Percentiles rank a stretch among this genome's conserved stretches.
Conservation (phyloP, 1,140 invertebrate genomes). For the Drosophila sucinea region DNA sequence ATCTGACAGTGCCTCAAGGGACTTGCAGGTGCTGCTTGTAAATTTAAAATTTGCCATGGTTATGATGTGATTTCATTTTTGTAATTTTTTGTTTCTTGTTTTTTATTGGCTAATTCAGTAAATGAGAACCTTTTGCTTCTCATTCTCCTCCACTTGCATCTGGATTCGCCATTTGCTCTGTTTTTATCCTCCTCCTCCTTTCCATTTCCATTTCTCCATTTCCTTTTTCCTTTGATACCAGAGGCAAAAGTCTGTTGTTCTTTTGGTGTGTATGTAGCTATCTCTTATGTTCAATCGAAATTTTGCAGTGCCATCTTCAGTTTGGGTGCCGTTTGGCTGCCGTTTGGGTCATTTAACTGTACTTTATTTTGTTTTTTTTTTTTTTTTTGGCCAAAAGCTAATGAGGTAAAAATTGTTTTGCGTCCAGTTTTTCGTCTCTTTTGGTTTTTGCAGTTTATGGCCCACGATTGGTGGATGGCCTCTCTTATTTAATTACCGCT, state of each 20-base stretch:
- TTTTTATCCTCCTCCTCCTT: background rate
- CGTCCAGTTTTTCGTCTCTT: conserved; percentile 18
- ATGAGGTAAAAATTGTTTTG: conserved; percentile 54
- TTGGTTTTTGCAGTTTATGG: conserved; percentile 41
- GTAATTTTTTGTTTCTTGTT: conserved; percentile 4
- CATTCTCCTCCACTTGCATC: background rate
- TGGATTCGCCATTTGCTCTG: background rate
- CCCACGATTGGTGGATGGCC: conserved; percentile 21
- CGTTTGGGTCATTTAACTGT: conserved; percentile 52
- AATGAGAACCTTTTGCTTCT: conserved; percentile 2
- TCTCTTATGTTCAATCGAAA: background rate
- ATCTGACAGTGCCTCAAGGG: conserved; percentile 31
- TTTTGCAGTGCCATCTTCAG: conserved; percentile 2
- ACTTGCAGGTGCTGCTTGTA: conserved; percentile 27
- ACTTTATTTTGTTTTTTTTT: conserved; percentile 34
- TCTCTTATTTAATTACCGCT: conserved; percentile 38
- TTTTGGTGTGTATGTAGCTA: background rate
- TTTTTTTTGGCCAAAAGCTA: conserved; percentile 26
- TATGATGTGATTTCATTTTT: conserved; percentile 46
- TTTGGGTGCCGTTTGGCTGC: background rate
- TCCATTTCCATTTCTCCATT: background rate
- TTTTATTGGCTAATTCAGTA: conserved; percentile 12
- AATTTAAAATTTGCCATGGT: conserved; percentile 72
- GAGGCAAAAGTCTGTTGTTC: background rate
- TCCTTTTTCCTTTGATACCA: background rate